Percentiles rank a stretch among this genome's conserved stretches.
Conservation (phyloP, 2,113 vertebrate species). For the Podarcis muralis region DNA sequence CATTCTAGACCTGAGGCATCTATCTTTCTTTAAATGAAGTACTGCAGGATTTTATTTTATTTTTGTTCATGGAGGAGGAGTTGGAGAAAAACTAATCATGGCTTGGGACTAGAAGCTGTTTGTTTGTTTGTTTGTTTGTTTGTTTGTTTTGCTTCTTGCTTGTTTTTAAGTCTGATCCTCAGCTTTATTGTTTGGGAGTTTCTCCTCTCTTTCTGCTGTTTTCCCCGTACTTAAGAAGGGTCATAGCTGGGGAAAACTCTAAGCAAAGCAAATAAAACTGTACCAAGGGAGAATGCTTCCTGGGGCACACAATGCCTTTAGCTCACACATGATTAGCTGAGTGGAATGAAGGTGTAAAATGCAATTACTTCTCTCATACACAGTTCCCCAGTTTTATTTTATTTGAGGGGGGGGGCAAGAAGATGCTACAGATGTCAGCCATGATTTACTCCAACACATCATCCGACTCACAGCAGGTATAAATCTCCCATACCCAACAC, state of each 20-base stretch:
- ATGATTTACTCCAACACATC: conserved; percentile 75
- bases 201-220: not conserved
- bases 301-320: conserved; percentile 56
- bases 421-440: conserved; percentile 75
- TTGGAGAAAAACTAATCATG: not conserved
- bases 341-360: conserved; percentile 78
- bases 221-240: not conserved
- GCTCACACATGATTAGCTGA: conserved; percentile 72
- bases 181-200: not conserved
- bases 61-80: too few species aligned
- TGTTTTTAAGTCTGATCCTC: not conserved
- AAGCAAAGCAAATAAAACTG: conserved; percentile 42
- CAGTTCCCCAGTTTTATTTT: conserved; percentile 17
- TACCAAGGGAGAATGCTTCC: conserved; percentile 69
- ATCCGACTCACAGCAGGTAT: conserved; percentile 67
- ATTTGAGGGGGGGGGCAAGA: conserved; percentile 20
- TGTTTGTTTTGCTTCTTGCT: too few species aligned
- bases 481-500: conserved; percentile 65
- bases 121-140: too few species aligned
- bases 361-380: conserved; percentile 69
- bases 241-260: conserved; percentile 39
- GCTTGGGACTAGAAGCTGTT: not conserved
- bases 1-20: too few species aligned
- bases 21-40: not conserved
- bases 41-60: not conserved